A percentile compares a stretch with the other conserved stretches of the same genome.
Evolutionary conservation across 2,113 vertebrate species (phyloP).

Genomic region (Pteronura brasiliensis): DNA sequence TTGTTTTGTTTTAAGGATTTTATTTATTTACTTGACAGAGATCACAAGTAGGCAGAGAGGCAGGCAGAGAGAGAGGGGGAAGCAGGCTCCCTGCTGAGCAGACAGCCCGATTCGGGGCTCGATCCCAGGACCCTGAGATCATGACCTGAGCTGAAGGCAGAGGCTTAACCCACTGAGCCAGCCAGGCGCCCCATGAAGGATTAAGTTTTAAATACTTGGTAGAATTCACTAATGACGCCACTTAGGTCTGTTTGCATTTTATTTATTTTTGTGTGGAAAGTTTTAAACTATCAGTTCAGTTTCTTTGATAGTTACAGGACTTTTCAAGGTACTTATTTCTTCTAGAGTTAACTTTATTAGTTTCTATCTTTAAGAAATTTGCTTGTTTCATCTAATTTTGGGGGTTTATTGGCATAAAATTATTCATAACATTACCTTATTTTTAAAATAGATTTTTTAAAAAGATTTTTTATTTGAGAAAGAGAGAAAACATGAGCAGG

Average conservation of each 20-base stretch:
- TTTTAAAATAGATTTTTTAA: not conserved
- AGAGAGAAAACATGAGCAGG: not conserved
- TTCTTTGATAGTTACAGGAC: not conserved
- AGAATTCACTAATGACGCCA: not conserved
- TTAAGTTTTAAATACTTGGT: slow-evolving; percentile 8
- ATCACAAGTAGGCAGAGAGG: too few species aligned
- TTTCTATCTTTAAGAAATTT: not conserved
- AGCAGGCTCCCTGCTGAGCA: too few species aligned
- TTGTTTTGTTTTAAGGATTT: too few species aligned
- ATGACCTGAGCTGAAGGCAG: too few species aligned
- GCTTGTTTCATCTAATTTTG: not conserved
- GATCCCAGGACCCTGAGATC: too few species aligned
- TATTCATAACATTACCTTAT: not conserved
- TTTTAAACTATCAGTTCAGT: not conserved
- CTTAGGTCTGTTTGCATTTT: not conserved
- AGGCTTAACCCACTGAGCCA: too few species aligned
- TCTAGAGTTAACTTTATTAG: not conserved
- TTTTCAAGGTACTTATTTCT: not conserved
- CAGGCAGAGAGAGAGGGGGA: too few species aligned
- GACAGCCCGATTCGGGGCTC: too few species aligned
- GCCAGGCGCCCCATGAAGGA: not conserved
- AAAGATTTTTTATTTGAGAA: not conserved
- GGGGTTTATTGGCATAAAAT: not conserved
- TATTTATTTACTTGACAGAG: too few species aligned
- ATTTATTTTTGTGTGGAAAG: not conserved